Evolutionary conservation across 2,113 vertebrate species (phyloP).

Genomic region (Engystomops pustulosus): DNA sequence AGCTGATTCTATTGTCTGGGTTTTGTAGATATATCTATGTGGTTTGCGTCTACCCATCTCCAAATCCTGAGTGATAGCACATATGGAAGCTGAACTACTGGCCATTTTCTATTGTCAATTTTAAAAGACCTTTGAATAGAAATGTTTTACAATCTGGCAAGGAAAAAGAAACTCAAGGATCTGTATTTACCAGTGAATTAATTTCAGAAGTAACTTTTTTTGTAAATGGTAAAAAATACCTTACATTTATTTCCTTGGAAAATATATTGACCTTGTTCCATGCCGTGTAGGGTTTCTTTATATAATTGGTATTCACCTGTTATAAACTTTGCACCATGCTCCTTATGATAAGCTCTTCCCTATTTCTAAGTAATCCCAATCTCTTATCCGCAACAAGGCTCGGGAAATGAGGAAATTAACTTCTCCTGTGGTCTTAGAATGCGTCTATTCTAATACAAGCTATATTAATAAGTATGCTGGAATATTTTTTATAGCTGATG

Average conservation of each 20-base stretch:
- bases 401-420: conserved; percentile 27
- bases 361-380: conserved; percentile 16
- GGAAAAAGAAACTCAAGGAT: background rate
- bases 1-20: too few relatives aligned
- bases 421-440: conserved; percentile 13
- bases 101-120: background rate
- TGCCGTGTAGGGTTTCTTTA: background rate
- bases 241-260: background rate
- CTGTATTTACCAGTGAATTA: background rate
- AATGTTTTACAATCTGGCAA: background rate
- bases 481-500: background rate
- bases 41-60: too few relatives aligned
- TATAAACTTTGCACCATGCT: conserved; percentile 15
- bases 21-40: too few relatives aligned
- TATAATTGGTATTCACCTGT: conserved; percentile 25
- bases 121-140: background rate
- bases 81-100: background rate
- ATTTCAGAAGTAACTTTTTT: background rate
- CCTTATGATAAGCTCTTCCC: conserved; percentile 15
- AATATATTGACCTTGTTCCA: background rate
- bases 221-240: background rate
- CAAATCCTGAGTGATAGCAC: background rate
- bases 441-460: background rate
- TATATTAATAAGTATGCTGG: background rate
- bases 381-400: conserved; percentile 17